Base-by-base conservation (phyloP, 2,888 invertebrate species). In the Lycophotia porphyrea region DNA sequence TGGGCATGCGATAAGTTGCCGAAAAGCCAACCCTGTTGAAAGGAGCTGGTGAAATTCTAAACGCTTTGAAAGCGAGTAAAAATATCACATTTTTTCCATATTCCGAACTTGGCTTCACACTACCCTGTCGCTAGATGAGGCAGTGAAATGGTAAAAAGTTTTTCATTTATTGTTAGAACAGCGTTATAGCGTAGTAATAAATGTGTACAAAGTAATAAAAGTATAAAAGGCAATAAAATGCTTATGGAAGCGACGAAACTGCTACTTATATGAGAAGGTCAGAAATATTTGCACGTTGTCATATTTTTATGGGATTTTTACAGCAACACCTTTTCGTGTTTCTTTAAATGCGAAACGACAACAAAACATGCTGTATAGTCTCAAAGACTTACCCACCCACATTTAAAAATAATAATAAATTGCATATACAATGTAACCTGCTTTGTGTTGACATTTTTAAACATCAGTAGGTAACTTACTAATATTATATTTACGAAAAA, bases 241-340 rank as follows among this genome's bases (percentile, higher is more conserved):
- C 55, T 76, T 71, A 79, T 74, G 49, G 64, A 42, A 71, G 74
- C 47, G 31, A 49, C 64, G n/a, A 63, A 13, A 13, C 34, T 8
- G 76, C 52, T 60, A 47, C 61, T 63, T 55, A 44, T 64, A 52
- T 47, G 34, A 52, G 42, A 71, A 82, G 69, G 63, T 67, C 66
- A 71, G 58, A 81, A 81, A 74, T 47, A 31, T 71, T 68, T 71
- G 24, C 47, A 39, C 52, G 21, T 79, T 74, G 27, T 55, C 36
- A 52, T 15, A 52, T 63, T 63, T 81, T 67, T 55, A 60, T 47
- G 36, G 34, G 24, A 63, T 49, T 49, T 66, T 67, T 31, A 49
- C 18, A 36, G 15, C 18, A 5, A 52, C 24, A 31, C 34, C 34
- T 65, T 49, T 58, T 42, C 15, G 34, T 44, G 24, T 34, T 15